phyloP scores from a whole-genome alignment of 2,797 vertebrate genomes.

The Pachyuromys duprasi region DNA sequence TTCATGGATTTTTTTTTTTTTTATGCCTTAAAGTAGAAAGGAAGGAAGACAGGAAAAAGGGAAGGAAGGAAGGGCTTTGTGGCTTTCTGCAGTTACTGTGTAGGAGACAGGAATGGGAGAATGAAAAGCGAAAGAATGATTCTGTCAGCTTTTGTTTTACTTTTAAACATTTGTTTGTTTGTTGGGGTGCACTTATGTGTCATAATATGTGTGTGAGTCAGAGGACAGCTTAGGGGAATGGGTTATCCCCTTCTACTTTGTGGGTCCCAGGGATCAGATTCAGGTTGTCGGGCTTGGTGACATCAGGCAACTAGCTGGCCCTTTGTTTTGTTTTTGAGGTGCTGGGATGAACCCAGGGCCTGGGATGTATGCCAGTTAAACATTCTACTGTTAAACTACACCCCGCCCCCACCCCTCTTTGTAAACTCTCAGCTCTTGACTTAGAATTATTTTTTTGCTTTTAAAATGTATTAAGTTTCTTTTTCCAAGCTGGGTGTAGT shows the following conservation, averaged over 20 bases:
- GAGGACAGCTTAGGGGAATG: neutral
- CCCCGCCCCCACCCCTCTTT: too few relatives aligned
- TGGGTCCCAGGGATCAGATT: neutral
- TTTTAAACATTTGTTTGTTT: neutral
- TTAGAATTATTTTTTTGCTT: neutral
- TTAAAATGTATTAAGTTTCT: neutral
- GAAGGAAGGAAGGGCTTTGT: neutral
- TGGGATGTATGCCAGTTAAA: neutral
- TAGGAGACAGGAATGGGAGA: neutral
- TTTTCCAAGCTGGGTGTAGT: too few relatives aligned
- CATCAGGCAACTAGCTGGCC: neutral
- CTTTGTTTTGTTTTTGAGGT: neutral
- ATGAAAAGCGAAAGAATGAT: neutral
- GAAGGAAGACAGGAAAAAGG: neutral
- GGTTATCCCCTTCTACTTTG: neutral
- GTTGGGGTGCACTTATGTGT: neutral
- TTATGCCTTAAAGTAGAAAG: constrained; percentile 1
- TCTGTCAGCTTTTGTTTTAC: neutral
- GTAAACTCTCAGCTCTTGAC: neutral
- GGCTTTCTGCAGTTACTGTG: neutral
- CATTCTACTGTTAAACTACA: neutral
- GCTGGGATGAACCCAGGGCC: neutral
- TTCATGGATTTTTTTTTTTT: neutral
- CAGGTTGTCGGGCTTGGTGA: neutral
- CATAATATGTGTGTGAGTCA: neutral